A percentile compares a stretch with the other conserved stretches of the same genome.
Conservation (phyloP, 2,113 vertebrate genomes). For the Dunckerocampus dactyliophorus region DNA sequence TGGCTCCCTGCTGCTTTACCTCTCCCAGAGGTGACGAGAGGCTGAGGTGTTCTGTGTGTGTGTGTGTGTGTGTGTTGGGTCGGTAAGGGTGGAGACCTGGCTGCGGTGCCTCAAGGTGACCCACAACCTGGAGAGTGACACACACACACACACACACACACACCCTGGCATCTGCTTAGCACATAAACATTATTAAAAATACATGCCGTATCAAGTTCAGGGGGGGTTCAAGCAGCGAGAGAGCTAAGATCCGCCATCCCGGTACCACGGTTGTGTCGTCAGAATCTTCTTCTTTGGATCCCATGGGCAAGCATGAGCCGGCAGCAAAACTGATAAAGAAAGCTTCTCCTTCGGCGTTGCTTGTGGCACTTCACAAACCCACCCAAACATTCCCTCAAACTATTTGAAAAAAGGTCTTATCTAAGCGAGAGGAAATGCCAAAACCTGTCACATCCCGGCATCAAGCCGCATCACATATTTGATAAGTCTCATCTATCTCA, state of each 20-base stretch:
- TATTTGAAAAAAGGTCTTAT: conserved; percentile 11
- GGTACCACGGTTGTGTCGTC: conserved; percentile 24
- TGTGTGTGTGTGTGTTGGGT: conserved; percentile 27
- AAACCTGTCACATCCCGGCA: conserved; percentile 16
- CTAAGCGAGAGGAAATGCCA: conserved; percentile 9
- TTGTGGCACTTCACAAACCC: conserved; percentile 29
- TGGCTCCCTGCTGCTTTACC: conserved; percentile 54
- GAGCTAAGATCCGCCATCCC: conserved; percentile 40
- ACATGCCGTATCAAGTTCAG: conserved; percentile 36
- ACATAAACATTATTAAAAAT: conserved; percentile 59
- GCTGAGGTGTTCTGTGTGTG: conserved; percentile 24
- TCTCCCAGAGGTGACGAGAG: conserved; percentile 55
- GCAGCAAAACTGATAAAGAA: conserved; percentile 40
- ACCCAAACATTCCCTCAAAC: conserved; percentile 21
- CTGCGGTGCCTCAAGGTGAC: conserved; percentile 47
- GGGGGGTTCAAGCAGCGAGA: conserved; percentile 24
- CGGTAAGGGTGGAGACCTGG: conserved; percentile 37
- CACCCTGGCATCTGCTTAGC: conserved; percentile 45
- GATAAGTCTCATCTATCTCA: conserved; percentile 8
- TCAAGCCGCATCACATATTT: conserved; percentile 10
- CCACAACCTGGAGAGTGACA: conserved; percentile 59
- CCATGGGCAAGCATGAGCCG: conserved; percentile 25
- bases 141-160: conserved; percentile 19
- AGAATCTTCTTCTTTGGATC: conserved; percentile 27
- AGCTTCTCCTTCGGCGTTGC: conserved; percentile 29